Base-by-base conservation (phyloP, 2,888 invertebrate species). In the Nezara viridula region DNA sequence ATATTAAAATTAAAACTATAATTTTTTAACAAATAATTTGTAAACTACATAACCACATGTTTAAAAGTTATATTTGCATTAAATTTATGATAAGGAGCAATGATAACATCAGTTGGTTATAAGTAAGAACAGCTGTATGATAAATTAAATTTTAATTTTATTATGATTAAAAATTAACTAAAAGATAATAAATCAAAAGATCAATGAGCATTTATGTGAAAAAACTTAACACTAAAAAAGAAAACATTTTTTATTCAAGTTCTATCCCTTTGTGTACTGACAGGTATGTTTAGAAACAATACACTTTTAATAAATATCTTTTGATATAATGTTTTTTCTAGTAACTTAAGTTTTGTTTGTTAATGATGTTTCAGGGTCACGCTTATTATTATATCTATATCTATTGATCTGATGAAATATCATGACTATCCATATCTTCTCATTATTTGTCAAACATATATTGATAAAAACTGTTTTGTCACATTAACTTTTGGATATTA, bases 201-300 rank as follows among this genome's bases (percentile, higher is more conserved):
- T 37, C 66, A 37, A 73, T 73, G 66, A 73, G 66, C 19, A 73
- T 37, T 73, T 73, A 73, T 73, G 16, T 73, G 7, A 73, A 73
- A 73, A 73, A 37, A 73, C 37, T 73, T 6, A 32, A 37, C 16
- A 37, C 19, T 73, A 19, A 19, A 73, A 73, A 19, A 73, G 66
- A 37, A 73, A 73, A 73, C 66, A 73, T 73, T 73, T 73, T 73
- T 37, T 37, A 37, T 73, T 37, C 66, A 37, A 73, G 66, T 37
- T 73, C 37, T 37, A 73, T 19, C 21, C 19, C 66, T 37, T 37
- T 19, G 6, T 73, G 3, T 7, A 32, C 19, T 32, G 66, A 21
- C 37, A 73, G 66, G 66, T 73, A 73, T 37, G 66, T 73, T 37
- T 73, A 73, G 27, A 37, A 73, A 32, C 24, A 6, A 7, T 37